Conservation (phyloP, 1,140 invertebrate species). For the Drosophila mauritiana region DNA sequence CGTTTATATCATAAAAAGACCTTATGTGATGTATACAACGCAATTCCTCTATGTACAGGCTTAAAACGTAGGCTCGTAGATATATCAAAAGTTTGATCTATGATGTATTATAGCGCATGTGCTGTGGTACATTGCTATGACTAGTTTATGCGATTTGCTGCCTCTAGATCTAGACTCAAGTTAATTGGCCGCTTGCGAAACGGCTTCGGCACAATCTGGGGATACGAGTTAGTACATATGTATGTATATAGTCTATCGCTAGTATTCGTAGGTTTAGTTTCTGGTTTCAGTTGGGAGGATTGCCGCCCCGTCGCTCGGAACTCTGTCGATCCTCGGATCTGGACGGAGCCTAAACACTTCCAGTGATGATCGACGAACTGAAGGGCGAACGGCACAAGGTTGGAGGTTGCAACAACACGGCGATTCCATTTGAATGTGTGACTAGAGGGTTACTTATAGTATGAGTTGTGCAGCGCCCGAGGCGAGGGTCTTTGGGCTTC, state of each 20-base stretch:
- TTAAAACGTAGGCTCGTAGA: conserved; percentile 44
- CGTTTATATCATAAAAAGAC: conserved; percentile 50
- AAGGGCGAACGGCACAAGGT: conserved; percentile 20
- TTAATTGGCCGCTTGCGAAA: conserved; percentile 31
- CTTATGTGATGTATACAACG: conserved; percentile 66
- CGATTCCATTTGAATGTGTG: conserved; percentile 19
- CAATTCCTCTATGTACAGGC: conserved; percentile 67
- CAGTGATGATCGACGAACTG: conserved; percentile 26
- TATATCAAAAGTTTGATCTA: conserved; percentile 45
- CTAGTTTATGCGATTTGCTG: conserved; percentile 70
- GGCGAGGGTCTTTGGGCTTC: conserved; percentile 47
- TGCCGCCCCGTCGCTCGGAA: conserved; percentile 14
- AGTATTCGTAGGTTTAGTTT: conserved; percentile 27
- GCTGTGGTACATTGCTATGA: conserved; percentile 55
- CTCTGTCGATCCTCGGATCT: conserved; percentile 39
- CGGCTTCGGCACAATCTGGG: conserved; percentile 74
- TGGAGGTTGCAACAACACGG: conserved; percentile 42
- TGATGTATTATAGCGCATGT: conserved; percentile 23
- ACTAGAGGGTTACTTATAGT: conserved; percentile 42
- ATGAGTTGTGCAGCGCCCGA: conserved; percentile 41
- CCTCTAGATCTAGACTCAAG: conserved; percentile 12
- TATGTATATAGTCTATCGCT: conserved; percentile 11
- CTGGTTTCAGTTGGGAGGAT: conserved; percentile 26
- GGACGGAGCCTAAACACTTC: conserved; percentile 71
- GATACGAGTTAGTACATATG: conserved; percentile 23